These are phyloP conservation scores for Drosophila paramelanica DNA, from an alignment of 2,888 invertebrate genomes.

Conservation along the genomic window DNA sequence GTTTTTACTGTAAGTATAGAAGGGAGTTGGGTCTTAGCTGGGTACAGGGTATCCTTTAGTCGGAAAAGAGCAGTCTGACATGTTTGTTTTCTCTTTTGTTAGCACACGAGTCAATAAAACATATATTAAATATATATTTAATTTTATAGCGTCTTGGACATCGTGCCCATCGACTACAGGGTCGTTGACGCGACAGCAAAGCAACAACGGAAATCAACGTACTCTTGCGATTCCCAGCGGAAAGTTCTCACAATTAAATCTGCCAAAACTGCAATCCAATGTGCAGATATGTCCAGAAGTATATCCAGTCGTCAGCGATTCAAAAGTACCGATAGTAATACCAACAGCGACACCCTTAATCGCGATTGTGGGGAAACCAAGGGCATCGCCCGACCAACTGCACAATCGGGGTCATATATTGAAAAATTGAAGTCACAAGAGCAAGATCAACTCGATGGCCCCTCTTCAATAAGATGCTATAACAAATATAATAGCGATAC, in stretches of 20 bases:
- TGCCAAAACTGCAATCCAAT: slow-evolving; percentile 79
- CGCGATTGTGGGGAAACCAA: slow-evolving; percentile 66
- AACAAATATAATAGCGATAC: slow-evolving; percentile 82
- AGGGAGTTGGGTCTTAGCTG: too few species aligned
- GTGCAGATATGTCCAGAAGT: slow-evolving; percentile 82
- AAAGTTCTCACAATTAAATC: slow-evolving; percentile 72
- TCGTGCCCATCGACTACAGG: slow-evolving; percentile 83
- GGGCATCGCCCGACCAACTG: slow-evolving; percentile 74
- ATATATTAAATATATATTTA: neutral
- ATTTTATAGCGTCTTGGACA: slow-evolving; percentile 81
- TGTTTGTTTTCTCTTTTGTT: neutral
- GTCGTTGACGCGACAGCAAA: slow-evolving; percentile 84
- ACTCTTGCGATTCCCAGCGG: slow-evolving; percentile 71
- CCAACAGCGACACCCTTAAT: slow-evolving; percentile 71
- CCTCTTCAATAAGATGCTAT: slow-evolving; percentile 59
- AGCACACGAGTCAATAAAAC: neutral
- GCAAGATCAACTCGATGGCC: slow-evolving; percentile 22
- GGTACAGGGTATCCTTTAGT: too few species aligned
- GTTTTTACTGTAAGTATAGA: too few species aligned
- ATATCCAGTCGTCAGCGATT: slow-evolving; percentile 75
- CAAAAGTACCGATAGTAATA: slow-evolving; percentile 77
- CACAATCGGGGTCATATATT: slow-evolving; percentile 82
- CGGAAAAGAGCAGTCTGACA: too few species aligned
- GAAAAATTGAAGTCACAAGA: slow-evolving; percentile 80
- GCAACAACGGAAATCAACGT: slow-evolving; percentile 75